Percentiles rank a stretch among this genome's conserved stretches.
These are phyloP conservation scores for Nothocercus julius DNA, from an alignment of 2,113 vertebrate species.

Conservation along the genomic window DNA sequence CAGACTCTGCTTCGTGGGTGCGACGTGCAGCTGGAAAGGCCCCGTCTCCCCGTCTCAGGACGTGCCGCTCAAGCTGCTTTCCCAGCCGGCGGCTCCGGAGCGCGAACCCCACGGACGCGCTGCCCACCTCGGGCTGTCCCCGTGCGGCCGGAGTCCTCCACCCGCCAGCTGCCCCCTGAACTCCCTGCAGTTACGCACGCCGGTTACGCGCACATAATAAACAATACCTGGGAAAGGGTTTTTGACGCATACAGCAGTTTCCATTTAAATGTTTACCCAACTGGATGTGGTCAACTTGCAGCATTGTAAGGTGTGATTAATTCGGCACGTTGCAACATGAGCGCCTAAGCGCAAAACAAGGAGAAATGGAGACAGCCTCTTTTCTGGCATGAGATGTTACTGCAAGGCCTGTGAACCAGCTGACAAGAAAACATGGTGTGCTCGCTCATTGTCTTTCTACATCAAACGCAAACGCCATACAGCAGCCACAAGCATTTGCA, in stretches of 20 bases:
- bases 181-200: background rate
- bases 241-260: conserved; percentile 6
- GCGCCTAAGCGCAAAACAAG: background rate
- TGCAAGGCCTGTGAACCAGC: background rate
- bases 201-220: background rate
- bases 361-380: background rate
- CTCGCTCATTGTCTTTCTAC: background rate
- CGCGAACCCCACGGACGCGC: background rate
- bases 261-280: background rate
- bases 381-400: background rate
- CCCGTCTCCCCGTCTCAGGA: fast-evolving
- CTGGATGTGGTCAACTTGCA: conserved; percentile 10
- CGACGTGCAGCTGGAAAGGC: background rate
- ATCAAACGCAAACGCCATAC: background rate
- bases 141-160: fast-evolving
- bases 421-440: background rate
- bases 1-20: background rate
- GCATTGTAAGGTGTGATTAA: background rate
- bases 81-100: background rate
- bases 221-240: background rate
- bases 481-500: background rate
- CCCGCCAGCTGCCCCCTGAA: background rate
- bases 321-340: background rate
- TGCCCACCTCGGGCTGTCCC: background rate
- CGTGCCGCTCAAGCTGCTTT: fast-evolving